Base-by-base conservation (phyloP, 2,797 vertebrate genomes). In the Gorsachius magnificus region DNA sequence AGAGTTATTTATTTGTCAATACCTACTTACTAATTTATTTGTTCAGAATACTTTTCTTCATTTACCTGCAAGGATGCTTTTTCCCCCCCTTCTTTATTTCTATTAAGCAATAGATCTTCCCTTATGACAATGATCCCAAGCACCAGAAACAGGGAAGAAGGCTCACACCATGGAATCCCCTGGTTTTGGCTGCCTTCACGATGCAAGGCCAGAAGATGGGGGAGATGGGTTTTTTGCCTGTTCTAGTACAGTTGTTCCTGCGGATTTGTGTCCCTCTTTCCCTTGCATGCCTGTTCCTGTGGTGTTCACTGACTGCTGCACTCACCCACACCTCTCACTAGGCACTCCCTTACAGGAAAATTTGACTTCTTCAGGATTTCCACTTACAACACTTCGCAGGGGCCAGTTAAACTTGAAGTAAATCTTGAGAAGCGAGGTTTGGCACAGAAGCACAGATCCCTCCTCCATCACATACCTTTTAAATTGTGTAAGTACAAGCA, bases 1-100 rank as follows among this genome's bases (percentile, higher is more conserved):
- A 70, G 60, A 93, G 78, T 91, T 93, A 95, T 35, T 80, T 92
- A 80, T 64, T 65, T 94, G 69, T 87, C 94, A 81, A 89, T 94
- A 97, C 43, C 53, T 91, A 24, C 43, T 82, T 71, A 51, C 33
- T 71, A 85, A 94, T 95, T 89, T 85, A 89, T 95, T 80, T 65
- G 25, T 89, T 80, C 53, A 57, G 64, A 54, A 66, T 76, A 33
- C 77, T 64, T 89, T 87, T 83, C 61, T 90, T 83, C 13, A 80
- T 94, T 93, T 95, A 61, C 45, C 48, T 80, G 24, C 36, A 91
- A 83, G 57, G 24, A 35, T 80, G 31, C 0, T 70, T 72, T 91
- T 87, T 46, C 46, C 19, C 13, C 36, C n/a, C 53, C 56, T 87
- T 36, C 20, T 60, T 85, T 68, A 58, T 89, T 83, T 60, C 83